Evolutionary conservation across 2,888 invertebrate species (phyloP).

Genomic region (Chloroclystis v-ata): DNA sequence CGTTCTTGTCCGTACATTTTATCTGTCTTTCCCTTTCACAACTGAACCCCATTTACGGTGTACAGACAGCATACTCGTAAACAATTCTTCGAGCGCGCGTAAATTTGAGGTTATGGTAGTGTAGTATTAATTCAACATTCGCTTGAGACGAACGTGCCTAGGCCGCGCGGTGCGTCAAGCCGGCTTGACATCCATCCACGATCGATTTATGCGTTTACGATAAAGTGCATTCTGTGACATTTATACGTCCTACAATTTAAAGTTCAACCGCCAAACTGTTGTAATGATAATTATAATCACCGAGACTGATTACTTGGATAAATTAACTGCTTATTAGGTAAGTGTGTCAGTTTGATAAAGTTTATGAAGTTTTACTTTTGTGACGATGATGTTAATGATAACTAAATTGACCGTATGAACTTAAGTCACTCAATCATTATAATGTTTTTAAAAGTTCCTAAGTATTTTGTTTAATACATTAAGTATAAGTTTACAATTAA

Average conservation of each 20-base stretch:
- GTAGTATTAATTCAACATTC: constrained; percentile 71
- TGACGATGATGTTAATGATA: not conserved
- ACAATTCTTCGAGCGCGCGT: constrained; percentile 69
- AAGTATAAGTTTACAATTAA: no score
- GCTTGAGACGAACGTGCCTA: constrained; percentile 51
- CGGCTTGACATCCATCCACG: constrained; percentile 47
- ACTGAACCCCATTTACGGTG: constrained; percentile 65
- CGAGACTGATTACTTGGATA: constrained; percentile 38
- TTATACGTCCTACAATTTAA: constrained; percentile 13
- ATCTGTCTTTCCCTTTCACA: constrained; percentile 51
- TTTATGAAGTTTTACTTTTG: constrained; percentile 10
- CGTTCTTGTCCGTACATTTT: constrained; percentile 36
- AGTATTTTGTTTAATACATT: no score
- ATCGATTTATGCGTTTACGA: constrained; percentile 54
- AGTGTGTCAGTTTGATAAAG: constrained; percentile 30
- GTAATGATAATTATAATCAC: constrained; percentile 33
- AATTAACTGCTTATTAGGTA: constrained; percentile 39
- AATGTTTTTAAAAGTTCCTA: no score
- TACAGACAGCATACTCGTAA: constrained; percentile 57
- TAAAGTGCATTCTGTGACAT: constrained; percentile 54
- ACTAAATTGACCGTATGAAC: no score
- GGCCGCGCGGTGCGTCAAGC: constrained; percentile 24
- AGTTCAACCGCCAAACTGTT: constrained; percentile 13
- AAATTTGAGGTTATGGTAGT: constrained; percentile 77
- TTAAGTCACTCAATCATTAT: no score